These are phyloP conservation scores for Tenualosa thibaudeaui DNA, from an alignment of 2,797 vertebrate species.

Conservation along the genomic window DNA sequence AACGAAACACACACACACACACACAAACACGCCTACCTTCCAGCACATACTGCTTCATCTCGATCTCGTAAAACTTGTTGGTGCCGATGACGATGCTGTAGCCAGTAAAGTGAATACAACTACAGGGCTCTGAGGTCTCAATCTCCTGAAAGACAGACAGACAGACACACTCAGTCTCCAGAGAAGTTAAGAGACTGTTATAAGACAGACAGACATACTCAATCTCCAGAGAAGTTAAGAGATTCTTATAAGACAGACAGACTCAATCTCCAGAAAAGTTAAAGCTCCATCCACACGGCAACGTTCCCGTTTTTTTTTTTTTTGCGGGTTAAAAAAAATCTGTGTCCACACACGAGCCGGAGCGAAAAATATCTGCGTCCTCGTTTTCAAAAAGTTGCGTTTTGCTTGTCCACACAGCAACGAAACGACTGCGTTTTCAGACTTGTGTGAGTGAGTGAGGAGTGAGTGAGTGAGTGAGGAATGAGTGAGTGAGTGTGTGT, in stretches of 20 bases:
- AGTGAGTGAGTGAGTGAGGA: neutral
- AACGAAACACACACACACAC: neutral
- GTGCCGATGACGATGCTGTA: constrained; percentile 98
- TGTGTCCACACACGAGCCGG: no score
- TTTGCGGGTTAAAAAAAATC: no score
- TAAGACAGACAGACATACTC: neutral
- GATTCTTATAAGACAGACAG: neutral
- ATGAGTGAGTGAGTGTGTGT: neutral
- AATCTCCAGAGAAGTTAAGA: neutral
- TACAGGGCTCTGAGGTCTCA: constrained; percentile 97
- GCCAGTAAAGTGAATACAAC: constrained; percentile 94
- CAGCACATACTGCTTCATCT: constrained; percentile 98
- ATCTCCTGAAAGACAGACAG: constrained; percentile 81
- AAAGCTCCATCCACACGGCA: no score
- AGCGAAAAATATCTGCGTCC: no score
- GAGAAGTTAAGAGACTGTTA: neutral
- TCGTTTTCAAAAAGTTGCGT: no score
- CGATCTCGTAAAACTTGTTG: constrained; percentile 98
- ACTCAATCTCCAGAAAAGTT: no score
- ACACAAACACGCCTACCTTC: constrained; percentile 77
- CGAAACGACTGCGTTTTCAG: no score
- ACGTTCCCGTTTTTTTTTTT: no score
- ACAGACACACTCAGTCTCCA: neutral
- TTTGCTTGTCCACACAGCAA: no score
- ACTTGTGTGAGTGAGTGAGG: neutral